phyloP scores from a whole-genome alignment of 2,113 vertebrate genomes.

The Pterocles burchelli region DNA sequence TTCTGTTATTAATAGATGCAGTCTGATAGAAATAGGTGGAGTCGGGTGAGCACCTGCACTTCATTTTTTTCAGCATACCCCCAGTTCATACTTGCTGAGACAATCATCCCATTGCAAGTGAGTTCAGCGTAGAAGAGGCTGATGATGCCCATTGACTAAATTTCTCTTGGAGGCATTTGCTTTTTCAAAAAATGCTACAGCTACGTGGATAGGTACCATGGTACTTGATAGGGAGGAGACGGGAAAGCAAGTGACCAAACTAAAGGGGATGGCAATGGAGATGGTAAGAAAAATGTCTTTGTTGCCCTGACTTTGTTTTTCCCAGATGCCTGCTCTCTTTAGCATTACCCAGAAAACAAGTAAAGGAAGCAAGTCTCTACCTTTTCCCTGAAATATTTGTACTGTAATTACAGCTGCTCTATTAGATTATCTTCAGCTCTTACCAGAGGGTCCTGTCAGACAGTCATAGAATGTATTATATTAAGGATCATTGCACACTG shows the following conservation, averaged over 20 bases:
- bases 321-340: neutral
- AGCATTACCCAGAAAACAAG: neutral
- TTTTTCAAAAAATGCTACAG: neutral
- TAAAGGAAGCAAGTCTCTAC: neutral
- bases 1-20: neutral
- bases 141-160: neutral
- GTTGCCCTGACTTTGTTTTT: neutral
- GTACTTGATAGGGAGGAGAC: neutral
- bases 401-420: neutral
- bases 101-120: neutral
- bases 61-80: neutral
- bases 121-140: neutral
- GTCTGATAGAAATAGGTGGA: neutral
- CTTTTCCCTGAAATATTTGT: neutral
- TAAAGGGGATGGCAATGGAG: neutral
- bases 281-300: neutral
- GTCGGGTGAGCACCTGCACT: neutral
- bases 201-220: neutral
- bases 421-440: slow-evolving; percentile 12
- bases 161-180: neutral
- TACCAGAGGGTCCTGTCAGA: neutral
- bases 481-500: neutral
- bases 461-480: neutral
- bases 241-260: neutral
- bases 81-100: neutral